Percentiles rank a stretch among this genome's conserved stretches.
phyloP scores from a whole-genome alignment of 2,113 vertebrate genomes.

The Pelobates fuscus region DNA sequence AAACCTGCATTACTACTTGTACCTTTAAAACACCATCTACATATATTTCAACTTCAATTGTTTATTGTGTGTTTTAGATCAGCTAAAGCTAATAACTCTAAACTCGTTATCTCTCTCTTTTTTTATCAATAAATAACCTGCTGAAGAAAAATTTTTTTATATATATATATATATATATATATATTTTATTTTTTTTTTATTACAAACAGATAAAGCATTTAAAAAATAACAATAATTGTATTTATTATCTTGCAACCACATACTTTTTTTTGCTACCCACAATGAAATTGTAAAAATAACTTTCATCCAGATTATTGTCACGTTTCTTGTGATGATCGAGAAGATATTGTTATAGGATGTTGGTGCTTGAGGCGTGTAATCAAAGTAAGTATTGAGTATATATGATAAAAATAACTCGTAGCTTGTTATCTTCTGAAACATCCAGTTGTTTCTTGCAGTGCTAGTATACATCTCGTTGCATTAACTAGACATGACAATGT shows the following conservation, averaged over 20 bases:
- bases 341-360: not conserved
- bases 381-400: not conserved
- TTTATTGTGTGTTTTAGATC: too few species aligned
- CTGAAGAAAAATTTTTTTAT: too few species aligned
- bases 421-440: conserved; percentile 13
- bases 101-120: too few species aligned
- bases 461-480: conserved; percentile 1
- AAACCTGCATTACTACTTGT: too few species aligned
- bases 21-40: too few species aligned
- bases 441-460: not conserved
- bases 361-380: conserved; percentile 15
- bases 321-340: not conserved
- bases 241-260: not conserved
- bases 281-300: not conserved
- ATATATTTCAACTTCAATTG: too few species aligned
- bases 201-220: too few species aligned
- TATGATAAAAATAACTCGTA: not conserved
- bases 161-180: too few species aligned
- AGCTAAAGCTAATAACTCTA: too few species aligned
- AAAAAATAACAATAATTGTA: not conserved
- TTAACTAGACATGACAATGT: conserved; percentile 9
- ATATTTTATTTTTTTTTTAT: too few species aligned
- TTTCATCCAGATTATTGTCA: conserved; percentile 6
- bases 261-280: not conserved
- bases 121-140: too few species aligned